A percentile compares a stretch with the other conserved stretches of the same genome.
phyloP scores from a whole-genome alignment of 2,888 invertebrate genomes.

The Brachycybe producta region DNA sequence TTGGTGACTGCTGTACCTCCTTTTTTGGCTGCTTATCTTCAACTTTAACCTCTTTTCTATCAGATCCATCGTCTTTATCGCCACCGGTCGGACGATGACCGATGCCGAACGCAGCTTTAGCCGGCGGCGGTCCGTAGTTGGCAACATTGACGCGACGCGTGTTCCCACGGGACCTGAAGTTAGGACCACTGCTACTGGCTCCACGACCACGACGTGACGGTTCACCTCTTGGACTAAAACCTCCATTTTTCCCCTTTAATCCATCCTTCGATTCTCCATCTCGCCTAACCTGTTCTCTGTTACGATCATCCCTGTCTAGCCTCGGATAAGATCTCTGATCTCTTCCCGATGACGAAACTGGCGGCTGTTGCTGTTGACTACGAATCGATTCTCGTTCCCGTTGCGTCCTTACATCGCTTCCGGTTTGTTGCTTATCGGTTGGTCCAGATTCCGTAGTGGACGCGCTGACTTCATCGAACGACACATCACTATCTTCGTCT shows the following conservation, averaged over 20 bases:
- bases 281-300: neutral
- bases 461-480: slow-evolving; percentile 30
- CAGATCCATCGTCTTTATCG: slow-evolving; percentile 46
- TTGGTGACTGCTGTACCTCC: slow-evolving; percentile 33
- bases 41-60: slow-evolving; percentile 52
- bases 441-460: slow-evolving; percentile 29
- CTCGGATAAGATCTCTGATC: neutral
- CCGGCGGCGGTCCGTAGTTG: slow-evolving; percentile 66
- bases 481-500: slow-evolving; percentile 26
- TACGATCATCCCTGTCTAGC: too few species aligned
- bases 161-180: slow-evolving; percentile 32
- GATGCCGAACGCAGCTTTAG: slow-evolving; percentile 54
- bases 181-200: too few species aligned
- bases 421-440: slow-evolving; percentile 14
- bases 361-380: too few species aligned
- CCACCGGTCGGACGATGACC: slow-evolving; percentile 29
- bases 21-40: slow-evolving; percentile 27
- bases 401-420: slow-evolving; percentile 1
- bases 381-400: neutral
- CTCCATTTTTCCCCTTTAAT: slow-evolving; percentile 38
- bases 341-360: too few species aligned
- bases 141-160: slow-evolving; percentile 35
- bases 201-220: slow-evolving; percentile 76
- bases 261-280: neutral
- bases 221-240: slow-evolving; percentile 75